Percentiles rank a stretch among this genome's conserved stretches.
Evolutionary conservation across 2,797 vertebrate genomes (phyloP).

Genomic region (Rhinoraja longicauda): DNA sequence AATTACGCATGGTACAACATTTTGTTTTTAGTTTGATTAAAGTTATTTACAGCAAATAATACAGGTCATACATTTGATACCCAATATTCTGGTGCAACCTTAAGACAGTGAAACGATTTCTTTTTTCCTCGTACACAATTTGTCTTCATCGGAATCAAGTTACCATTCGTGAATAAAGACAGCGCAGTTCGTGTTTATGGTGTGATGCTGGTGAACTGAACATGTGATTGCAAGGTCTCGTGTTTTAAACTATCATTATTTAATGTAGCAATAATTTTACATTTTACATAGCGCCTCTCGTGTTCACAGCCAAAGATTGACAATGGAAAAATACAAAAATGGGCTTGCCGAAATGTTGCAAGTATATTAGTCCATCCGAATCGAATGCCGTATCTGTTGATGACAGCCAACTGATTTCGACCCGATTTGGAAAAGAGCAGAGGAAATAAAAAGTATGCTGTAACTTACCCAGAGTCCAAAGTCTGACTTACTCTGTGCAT

Average conservation of each 20-base stretch:
- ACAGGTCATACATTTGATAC: background rate
- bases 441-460: constrained; percentile 13
- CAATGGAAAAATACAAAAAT: background rate
- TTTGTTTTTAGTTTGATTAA: background rate
- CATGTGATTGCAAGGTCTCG: background rate
- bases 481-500: background rate
- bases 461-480: constrained; percentile 34
- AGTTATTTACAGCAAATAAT: background rate
- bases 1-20: background rate
- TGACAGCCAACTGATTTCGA: background rate
- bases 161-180: background rate
- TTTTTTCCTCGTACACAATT: background rate
- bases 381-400: background rate
- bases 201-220: background rate
- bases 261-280: background rate
- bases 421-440: background rate
- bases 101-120: background rate
- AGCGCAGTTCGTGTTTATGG: no score
- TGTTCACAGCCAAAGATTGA: background rate
- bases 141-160: background rate
- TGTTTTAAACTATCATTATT: background rate
- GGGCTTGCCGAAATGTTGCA: background rate
- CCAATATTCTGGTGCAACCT: background rate
- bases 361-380: background rate
- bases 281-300: background rate